Evolutionary conservation across 2,113 vertebrate species (phyloP).

Genomic region (Murina feae): DNA sequence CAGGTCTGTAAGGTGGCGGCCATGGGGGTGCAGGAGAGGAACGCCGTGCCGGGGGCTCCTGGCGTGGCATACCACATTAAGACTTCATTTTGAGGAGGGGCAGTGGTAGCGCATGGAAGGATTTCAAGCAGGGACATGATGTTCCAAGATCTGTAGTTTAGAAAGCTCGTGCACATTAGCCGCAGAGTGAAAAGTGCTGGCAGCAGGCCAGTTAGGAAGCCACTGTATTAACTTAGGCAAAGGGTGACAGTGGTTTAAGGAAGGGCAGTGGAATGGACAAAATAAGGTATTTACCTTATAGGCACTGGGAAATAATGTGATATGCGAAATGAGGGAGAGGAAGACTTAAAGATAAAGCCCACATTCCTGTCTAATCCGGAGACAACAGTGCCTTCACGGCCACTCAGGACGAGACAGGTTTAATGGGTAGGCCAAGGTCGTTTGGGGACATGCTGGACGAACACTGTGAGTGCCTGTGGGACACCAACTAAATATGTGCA

Average conservation of each 20-base stretch:
- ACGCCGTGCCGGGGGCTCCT: neutral
- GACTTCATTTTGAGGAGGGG: slow-evolving; percentile 31
- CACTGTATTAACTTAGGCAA: neutral
- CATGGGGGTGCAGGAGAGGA: neutral
- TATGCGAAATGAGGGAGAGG: neutral
- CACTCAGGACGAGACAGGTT: neutral
- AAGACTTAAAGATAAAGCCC: neutral
- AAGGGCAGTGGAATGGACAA: neutral
- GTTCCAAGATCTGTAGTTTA: neutral
- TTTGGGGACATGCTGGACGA: neutral
- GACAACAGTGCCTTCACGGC: neutral
- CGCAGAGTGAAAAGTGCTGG: neutral
- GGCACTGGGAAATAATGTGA: neutral
- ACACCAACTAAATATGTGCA: neutral
- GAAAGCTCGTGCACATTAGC: neutral
- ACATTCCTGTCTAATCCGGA: neutral
- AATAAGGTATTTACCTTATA: neutral
- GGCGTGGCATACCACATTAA: neutral
- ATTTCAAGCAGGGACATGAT: neutral
- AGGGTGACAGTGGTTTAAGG: neutral
- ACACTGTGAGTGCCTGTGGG: neutral
- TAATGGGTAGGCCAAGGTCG: neutral
- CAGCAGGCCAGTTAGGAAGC: neutral
- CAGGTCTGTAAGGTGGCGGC: neutral
- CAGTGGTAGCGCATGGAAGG: slow-evolving; percentile 1